These are phyloP conservation scores for Micrasema longulum DNA, from an alignment of 1,140 invertebrate genomes.

Conservation along the genomic window DNA sequence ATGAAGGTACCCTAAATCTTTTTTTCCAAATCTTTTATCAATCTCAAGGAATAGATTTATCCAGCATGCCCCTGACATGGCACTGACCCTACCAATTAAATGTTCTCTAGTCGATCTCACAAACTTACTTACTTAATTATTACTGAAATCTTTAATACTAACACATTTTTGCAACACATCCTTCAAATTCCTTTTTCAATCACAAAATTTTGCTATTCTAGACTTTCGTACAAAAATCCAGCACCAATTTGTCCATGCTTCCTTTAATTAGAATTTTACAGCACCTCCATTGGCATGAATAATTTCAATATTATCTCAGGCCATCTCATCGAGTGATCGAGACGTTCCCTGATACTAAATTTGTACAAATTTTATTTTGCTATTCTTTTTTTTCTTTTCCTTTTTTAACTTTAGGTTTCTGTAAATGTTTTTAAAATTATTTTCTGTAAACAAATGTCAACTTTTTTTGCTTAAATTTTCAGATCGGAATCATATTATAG, in stretches of 20 bases:
- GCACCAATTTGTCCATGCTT: too few species aligned
- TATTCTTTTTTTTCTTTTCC: conserved; percentile 4
- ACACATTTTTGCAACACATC: too few species aligned
- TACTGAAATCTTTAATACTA: too few species aligned
- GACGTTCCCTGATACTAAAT: background rate
- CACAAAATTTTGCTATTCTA: too few species aligned
- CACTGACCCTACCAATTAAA: background rate
- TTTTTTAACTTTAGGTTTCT: background rate
- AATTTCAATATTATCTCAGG: background rate
- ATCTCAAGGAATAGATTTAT: conserved; percentile 9
- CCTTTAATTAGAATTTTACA: too few species aligned
- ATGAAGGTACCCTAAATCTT: conserved; percentile 28
- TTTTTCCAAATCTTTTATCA: conserved; percentile 18
- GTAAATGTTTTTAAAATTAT: conserved; percentile 27
- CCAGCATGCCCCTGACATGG: conserved; percentile 4
- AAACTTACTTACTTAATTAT: too few species aligned
- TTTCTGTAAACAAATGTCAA: conserved; percentile 50
- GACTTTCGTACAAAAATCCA: too few species aligned
- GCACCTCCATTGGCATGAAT: background rate
- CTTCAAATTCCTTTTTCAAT: too few species aligned
- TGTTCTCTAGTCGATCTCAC: background rate
- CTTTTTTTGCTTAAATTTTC: conserved; percentile 66
- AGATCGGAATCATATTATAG: conserved; percentile 70
- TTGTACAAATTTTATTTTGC: background rate
- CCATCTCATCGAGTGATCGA: too few species aligned